phyloP scores from a whole-genome alignment of 2,113 vertebrate species.

The Halcyon malimbica region DNA sequence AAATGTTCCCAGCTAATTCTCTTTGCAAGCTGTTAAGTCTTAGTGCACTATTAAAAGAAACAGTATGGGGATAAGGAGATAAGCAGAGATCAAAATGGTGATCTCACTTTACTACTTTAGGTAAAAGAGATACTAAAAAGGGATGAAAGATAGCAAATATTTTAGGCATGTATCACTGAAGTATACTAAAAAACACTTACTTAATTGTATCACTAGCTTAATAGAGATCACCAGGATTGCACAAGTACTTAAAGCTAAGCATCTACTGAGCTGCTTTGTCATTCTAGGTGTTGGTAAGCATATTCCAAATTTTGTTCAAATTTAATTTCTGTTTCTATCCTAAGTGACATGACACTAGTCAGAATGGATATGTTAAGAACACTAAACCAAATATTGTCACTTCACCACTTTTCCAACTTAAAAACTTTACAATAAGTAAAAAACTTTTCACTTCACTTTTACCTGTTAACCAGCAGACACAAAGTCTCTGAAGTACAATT shows the following conservation, averaged over 20 bases:
- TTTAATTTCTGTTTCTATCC: background rate
- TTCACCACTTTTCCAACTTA: background rate
- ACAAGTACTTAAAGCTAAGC: background rate
- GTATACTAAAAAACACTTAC: background rate
- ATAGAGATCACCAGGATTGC: background rate
- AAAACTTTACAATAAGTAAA: background rate
- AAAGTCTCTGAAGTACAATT: background rate
- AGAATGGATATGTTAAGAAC: background rate
- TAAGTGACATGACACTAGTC: background rate
- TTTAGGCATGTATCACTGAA: background rate
- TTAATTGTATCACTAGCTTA: background rate
- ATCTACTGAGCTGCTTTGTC: background rate
- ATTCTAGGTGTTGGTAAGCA: background rate
- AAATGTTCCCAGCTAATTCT: background rate
- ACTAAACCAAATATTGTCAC: background rate
- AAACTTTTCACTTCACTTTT: background rate
- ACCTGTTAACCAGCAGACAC: background rate
- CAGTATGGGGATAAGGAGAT: background rate
- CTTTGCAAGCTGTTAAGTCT: background rate
- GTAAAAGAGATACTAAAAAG: background rate
- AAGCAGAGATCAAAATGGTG: background rate
- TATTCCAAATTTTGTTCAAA: background rate
- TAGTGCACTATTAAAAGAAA: background rate
- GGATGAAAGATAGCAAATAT: background rate
- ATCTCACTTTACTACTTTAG: background rate